Conservation (phyloP, 2,797 vertebrate genomes). For the Limnodromus scolopaceus region DNA sequence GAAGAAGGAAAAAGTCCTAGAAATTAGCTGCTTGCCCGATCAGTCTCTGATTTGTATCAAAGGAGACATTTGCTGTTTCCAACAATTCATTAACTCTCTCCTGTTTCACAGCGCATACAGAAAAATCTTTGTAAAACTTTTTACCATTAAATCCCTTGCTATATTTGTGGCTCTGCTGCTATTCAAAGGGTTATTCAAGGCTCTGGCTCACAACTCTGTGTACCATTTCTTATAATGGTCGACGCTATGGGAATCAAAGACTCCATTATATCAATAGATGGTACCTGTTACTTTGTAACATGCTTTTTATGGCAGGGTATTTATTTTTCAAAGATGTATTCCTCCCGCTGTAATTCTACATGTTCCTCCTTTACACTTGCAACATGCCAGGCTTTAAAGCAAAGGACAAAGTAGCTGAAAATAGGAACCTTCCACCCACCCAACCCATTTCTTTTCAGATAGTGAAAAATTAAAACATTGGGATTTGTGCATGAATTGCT, state of each 20-base stretch:
- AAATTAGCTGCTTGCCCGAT: neutral
- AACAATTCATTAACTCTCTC: conserved; percentile 44
- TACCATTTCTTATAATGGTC: conserved; percentile 12
- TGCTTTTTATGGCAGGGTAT: conserved; percentile 74
- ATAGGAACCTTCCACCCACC: conserved; percentile 51
- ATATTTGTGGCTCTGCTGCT: conserved; percentile 52
- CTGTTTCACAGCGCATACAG: conserved; percentile 20
- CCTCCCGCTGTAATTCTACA: conserved; percentile 61
- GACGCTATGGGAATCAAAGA: conserved; percentile 67
- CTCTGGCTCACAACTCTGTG: conserved; percentile 29
- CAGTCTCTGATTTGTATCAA: neutral
- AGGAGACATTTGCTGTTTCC: neutral
- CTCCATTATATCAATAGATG: conserved; percentile 58
- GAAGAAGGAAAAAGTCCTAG: neutral
- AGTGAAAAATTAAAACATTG: conserved; percentile 58
- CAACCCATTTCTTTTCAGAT: conserved; percentile 62
- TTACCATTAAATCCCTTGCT: conserved; percentile 46
- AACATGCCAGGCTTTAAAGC: conserved; percentile 60
- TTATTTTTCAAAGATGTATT: conserved; percentile 76
- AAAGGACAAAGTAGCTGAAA: conserved; percentile 73
- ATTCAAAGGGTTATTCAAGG: conserved; percentile 42
- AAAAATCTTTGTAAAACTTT: conserved; percentile 34
- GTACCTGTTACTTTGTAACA: conserved; percentile 65
- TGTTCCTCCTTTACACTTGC: conserved; percentile 61
- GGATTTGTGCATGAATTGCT: conserved; percentile 56